Percentiles rank a stretch among this genome's conserved stretches.
These are phyloP conservation scores for Dicranocentrus wangi DNA, from an alignment of 2,888 invertebrate genomes.

Conservation along the genomic window DNA sequence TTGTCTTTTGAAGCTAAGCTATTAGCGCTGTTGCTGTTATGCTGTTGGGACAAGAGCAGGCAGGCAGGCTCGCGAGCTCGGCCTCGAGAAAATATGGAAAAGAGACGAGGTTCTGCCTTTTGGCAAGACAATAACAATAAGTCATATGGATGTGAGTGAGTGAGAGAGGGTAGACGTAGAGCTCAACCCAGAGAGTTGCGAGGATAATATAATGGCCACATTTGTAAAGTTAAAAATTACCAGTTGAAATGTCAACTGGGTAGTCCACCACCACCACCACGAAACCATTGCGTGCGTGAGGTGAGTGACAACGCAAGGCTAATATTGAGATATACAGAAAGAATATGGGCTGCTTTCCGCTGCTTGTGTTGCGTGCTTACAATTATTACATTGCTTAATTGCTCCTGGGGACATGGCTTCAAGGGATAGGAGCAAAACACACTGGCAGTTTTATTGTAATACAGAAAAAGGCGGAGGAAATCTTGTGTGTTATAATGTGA, in stretches of 20 bases:
- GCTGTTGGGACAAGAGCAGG: too few relatives aligned
- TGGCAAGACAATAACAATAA: conserved; percentile 21
- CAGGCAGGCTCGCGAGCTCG: too few relatives aligned
- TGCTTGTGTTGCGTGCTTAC: conserved; percentile 26
- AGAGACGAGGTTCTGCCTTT: conserved; percentile 11
- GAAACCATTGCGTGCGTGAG: conserved; percentile 46
- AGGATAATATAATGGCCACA: background rate
- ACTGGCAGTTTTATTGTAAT: background rate
- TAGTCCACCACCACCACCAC: background rate
- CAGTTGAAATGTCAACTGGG: conserved; percentile 36
- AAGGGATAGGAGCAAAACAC: background rate
- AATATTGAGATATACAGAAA: background rate
- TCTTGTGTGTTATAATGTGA: too few relatives aligned
- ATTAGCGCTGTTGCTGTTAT: too few relatives aligned
- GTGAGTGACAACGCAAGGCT: conserved; percentile 35
- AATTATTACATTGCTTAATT: conserved; percentile 26
- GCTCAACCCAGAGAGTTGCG: too few relatives aligned
- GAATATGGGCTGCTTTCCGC: background rate
- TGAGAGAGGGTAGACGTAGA: too few relatives aligned
- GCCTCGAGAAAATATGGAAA: too few relatives aligned
- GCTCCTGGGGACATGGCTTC: background rate
- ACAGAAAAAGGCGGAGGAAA: background rate
- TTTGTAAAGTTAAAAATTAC: conserved; percentile 21
- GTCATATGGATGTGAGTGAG: too few relatives aligned
- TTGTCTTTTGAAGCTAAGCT: too few relatives aligned